phyloP scores from a whole-genome alignment of 2,113 vertebrate genomes.

The Micromys minutus region DNA sequence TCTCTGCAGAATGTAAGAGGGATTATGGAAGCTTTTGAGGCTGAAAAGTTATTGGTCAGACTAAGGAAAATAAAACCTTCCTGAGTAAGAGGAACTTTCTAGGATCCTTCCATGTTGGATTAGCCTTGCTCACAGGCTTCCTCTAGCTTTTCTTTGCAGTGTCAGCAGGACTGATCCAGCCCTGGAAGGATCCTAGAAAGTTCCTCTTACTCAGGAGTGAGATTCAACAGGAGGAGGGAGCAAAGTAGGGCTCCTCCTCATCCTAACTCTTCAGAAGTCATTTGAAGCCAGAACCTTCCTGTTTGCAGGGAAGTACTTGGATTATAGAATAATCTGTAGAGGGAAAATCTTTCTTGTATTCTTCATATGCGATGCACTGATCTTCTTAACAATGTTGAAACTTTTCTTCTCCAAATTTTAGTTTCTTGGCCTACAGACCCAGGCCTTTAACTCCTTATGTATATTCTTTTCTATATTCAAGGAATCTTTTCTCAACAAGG shows the following conservation, averaged over 20 bases:
- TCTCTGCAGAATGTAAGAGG: background rate
- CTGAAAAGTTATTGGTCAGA: background rate
- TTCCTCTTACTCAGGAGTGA: background rate
- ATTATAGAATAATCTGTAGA: background rate
- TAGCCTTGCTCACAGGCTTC: background rate
- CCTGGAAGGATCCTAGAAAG: background rate
- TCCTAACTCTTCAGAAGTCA: background rate
- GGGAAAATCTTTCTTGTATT: background rate
- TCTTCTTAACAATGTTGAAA: background rate
- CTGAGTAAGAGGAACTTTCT: no score
- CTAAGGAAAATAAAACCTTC: background rate
- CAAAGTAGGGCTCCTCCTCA: accelerated
- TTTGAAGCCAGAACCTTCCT: background rate
- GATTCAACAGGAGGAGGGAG: background rate
- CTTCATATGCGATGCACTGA: accelerated
- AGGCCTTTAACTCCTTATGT: background rate
- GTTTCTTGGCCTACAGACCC: background rate
- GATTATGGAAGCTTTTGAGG: background rate
- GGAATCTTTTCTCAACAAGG: background rate
- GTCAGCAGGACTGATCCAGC: background rate
- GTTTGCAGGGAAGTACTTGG: background rate
- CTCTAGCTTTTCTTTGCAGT: background rate
- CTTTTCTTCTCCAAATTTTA: background rate
- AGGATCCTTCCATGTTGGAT: no score
- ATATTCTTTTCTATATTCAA: background rate